Percentiles rank a stretch among this genome's conserved stretches.
These are phyloP conservation scores for Mormyrus proboscirostris DNA, from an alignment of 2,797 vertebrate genomes.

Conservation along the genomic window DNA sequence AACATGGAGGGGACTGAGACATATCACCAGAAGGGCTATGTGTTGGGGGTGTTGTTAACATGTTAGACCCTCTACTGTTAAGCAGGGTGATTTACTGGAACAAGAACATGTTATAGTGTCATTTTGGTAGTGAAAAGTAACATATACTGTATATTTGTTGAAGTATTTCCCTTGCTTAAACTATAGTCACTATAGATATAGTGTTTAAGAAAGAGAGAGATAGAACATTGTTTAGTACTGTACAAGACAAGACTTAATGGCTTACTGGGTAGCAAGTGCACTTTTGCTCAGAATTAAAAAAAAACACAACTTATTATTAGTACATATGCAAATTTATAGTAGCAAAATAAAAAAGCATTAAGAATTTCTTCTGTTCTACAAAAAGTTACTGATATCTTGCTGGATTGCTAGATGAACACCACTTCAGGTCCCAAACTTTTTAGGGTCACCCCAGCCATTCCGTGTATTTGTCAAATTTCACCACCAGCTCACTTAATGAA, in stretches of 20 bases:
- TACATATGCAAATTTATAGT: not conserved
- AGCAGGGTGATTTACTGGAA: not conserved
- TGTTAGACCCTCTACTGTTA: not conserved
- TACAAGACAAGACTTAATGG: no score
- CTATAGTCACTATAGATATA: not conserved
- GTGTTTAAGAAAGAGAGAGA: not conserved
- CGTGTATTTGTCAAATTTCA: not conserved
- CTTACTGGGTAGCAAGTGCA: not conserved
- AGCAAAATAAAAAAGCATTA: not conserved
- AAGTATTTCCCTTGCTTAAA: not conserved
- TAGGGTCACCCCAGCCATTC: not conserved
- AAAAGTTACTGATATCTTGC: not conserved
- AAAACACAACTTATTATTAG: not conserved
- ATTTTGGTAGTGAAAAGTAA: not conserved
- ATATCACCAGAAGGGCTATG: not conserved
- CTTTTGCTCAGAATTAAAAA: not conserved
- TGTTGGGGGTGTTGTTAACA: not conserved
- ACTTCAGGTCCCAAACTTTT: not conserved
- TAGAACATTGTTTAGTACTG: not conserved
- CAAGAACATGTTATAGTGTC: not conserved
- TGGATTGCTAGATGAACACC: not conserved
- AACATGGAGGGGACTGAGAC: not conserved
- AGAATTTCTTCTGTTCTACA: not conserved
- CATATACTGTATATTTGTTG: not conserved
- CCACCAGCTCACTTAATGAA: not conserved